Percentiles rank a stretch among this genome's conserved stretches.
phyloP scores from a whole-genome alignment of 2,888 invertebrate genomes.

The Mesorhabditis spiculigera region DNA sequence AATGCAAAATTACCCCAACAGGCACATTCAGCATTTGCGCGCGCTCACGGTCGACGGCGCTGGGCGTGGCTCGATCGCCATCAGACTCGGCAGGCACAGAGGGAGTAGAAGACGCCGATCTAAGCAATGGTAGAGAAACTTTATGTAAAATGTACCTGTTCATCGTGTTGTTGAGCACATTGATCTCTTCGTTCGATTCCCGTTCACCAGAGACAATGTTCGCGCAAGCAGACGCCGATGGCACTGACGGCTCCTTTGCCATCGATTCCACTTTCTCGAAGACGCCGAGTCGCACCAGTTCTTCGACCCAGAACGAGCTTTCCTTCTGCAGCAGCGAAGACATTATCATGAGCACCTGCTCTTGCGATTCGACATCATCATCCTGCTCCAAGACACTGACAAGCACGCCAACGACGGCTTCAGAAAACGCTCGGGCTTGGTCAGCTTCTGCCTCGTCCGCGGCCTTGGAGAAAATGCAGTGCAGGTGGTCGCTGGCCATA shows the following conservation, averaged over 20 bases:
- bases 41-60: conserved; percentile 19
- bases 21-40: conserved; percentile 31
- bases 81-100: conserved; percentile 23
- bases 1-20: conserved; percentile 6
- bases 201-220: neutral
- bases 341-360: conserved; percentile 81
- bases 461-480: conserved; percentile 8
- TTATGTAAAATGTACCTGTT: conserved; percentile 1
- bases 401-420: conserved; percentile 84
- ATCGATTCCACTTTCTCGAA: conserved; percentile 72
- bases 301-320: conserved; percentile 85
- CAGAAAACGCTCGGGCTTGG: conserved; percentile 60
- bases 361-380: conserved; percentile 95
- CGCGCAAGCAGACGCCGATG: conserved; percentile 12
- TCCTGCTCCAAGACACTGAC: conserved; percentile 90
- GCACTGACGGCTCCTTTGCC: conserved; percentile 29
- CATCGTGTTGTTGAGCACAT: neutral
- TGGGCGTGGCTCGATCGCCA: conserved; percentile 10
- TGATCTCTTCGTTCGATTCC: neutral
- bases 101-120: conserved; percentile 27
- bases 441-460: neutral
- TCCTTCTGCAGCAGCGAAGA: conserved; percentile 91
- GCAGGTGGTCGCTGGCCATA: conserved; percentile 62
- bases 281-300: conserved; percentile 90
- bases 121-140: neutral